Base-by-base conservation (phyloP, 2,888 invertebrate genomes). In the Cosmorhoe ocellata region DNA sequence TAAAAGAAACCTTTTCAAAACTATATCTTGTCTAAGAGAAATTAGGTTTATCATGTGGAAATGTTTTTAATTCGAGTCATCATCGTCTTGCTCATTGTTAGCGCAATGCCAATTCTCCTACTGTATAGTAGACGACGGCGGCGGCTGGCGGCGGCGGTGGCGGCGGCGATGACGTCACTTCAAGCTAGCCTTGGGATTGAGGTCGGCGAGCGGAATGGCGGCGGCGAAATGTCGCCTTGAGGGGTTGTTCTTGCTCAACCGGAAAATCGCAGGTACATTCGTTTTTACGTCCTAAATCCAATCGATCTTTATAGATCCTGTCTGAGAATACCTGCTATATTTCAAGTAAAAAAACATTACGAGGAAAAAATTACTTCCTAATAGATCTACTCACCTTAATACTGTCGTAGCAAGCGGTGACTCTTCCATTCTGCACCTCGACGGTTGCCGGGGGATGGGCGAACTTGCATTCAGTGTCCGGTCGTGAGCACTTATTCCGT, bases 381-480 rank as follows among this genome's bases (percentile, higher is more conserved):
- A 40, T 1, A 40, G n/a, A 51, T 39, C 10, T 31, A 56, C 94
- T 93, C 92, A 99, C 99, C 98, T 99, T 99, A 92, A 99, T 99
- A 92, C 98, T 99, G 93, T 99, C 99, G 94, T 99, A 99, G 93
- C 99, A 99, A 77, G 99, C 99, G 77, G 99, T 99, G 81, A 99
- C 99, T 81, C 99, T 94, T 85, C 99, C 99, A 91, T 99, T 99
- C 93, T 99, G 99, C 81, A 99, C 98, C 92, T 99, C 99, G 78
- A 99, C 99, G 91, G 99, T 99, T 76, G 98, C 96, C 67, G 99
- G 99, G 61, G 99, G 99, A 93, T 99, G 99, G 69, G 99, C 99
- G 91, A 99, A 99, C 93, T 99, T 99, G 95, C 99, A 99, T 92
- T 99, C 99, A 84, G 98, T 97, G 92, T 99, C 99, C 64, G 98